Evolutionary conservation across 2,797 vertebrate genomes (phyloP).

Genomic region (Todus mexicanus): DNA sequence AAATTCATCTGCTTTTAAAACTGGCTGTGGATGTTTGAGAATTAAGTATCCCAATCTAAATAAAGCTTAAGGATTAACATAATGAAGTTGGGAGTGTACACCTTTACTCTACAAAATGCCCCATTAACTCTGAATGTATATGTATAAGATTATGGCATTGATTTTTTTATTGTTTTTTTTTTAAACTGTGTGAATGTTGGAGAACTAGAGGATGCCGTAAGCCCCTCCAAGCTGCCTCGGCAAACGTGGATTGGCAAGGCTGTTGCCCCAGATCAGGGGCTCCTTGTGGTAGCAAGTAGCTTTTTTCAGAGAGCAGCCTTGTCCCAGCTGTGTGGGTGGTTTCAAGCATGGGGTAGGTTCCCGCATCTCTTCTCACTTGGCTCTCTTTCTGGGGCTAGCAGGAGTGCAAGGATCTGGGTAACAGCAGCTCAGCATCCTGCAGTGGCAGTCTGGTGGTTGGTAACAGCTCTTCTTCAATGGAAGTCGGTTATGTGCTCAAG

Average conservation of each 20-base stretch:
- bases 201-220: not conserved
- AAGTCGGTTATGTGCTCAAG: not conserved
- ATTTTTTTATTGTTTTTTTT: not conserved
- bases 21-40: not conserved
- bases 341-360: not conserved
- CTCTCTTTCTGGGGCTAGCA: not conserved
- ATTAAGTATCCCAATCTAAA: not conserved
- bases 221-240: not conserved
- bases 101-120: not conserved
- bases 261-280: not conserved
- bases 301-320: not conserved
- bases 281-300: not conserved
- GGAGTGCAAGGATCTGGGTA: accelerated
- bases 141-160: not conserved
- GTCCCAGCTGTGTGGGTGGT: not conserved
- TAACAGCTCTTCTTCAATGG: not conserved
- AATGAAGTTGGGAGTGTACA: not conserved
- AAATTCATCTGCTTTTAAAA: not conserved
- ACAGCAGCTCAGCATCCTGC: not conserved
- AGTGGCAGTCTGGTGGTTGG: not conserved
- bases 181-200: not conserved
- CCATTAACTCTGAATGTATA: not conserved
- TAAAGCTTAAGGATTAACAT: not conserved
- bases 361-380: accelerated
- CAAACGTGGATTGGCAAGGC: not conserved